A percentile compares a stretch with the other conserved stretches of the same genome.
These are phyloP conservation scores for Paradisaea rubra DNA, from an alignment of 2,113 vertebrate species.

Conservation along the genomic window DNA sequence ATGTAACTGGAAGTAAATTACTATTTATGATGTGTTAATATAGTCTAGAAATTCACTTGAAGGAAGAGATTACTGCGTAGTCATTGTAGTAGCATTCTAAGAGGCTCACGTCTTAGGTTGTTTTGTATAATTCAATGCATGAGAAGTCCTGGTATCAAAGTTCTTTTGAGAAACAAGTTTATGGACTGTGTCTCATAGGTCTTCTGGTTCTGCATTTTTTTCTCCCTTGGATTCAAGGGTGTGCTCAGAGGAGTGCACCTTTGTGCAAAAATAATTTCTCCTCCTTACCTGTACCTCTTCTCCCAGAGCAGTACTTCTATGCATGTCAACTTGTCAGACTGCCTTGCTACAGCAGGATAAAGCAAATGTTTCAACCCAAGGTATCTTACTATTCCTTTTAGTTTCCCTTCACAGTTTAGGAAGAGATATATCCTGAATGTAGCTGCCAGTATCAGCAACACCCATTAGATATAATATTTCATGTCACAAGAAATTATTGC, in stretches of 20 bases:
- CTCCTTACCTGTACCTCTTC: neutral
- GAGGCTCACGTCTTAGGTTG: rapidly evolving
- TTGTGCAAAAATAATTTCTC: neutral
- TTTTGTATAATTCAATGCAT: neutral
- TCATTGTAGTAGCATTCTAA: neutral
- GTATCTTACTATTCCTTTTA: neutral
- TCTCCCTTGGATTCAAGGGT: neutral
- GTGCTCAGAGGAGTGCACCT: neutral
- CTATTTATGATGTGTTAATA: neutral
- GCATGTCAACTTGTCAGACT: neutral
- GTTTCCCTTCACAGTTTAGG: neutral
- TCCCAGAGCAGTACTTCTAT: neutral
- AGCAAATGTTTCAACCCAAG: neutral
- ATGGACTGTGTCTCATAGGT: neutral
- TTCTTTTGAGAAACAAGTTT: neutral
- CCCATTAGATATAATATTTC: neutral
- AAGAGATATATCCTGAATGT: neutral
- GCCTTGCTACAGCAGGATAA: neutral
- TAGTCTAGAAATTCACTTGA: neutral
- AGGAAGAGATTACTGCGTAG: neutral
- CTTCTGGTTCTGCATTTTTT: neutral
- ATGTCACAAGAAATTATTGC: neutral
- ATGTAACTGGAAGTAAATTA: neutral
- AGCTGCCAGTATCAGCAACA: neutral
- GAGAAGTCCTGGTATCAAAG: neutral